Percentiles rank a stretch among this genome's conserved stretches.
Evolutionary conservation across 2,888 invertebrate species (phyloP).

Genomic region (Euspilapteryx auroguttella): DNA sequence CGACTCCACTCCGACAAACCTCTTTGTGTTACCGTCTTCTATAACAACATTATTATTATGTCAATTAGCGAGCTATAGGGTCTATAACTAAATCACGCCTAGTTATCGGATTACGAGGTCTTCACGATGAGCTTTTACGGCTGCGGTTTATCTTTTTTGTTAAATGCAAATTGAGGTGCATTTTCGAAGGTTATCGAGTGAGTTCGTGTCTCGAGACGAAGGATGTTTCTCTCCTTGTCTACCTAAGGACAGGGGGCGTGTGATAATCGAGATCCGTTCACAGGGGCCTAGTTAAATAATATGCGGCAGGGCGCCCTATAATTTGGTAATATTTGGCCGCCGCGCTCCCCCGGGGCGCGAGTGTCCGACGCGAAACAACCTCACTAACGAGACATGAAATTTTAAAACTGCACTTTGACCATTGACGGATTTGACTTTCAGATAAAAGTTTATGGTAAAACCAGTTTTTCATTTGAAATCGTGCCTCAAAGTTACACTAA

Average conservation of each 20-base stretch:
- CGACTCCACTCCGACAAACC: no score
- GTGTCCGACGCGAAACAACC: slow-evolving; percentile 29
- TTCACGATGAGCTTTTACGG: not conserved
- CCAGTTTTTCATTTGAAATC: no score
- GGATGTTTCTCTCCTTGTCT: slow-evolving; percentile 15
- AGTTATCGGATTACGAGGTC: slow-evolving; percentile 19
- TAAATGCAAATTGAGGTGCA: slow-evolving; percentile 20
- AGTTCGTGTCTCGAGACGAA: slow-evolving; percentile 8
- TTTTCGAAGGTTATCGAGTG: slow-evolving; percentile 9
- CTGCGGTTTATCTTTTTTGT: slow-evolving; percentile 14
- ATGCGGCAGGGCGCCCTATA: slow-evolving; percentile 43
- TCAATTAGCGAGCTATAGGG: slow-evolving; percentile 47
- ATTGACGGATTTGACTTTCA: slow-evolving; percentile 29
- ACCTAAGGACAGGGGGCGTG: slow-evolving; percentile 26
- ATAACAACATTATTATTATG: slow-evolving; percentile 52
- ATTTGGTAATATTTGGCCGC: slow-evolving; percentile 47
- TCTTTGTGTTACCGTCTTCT: slow-evolving; percentile 43
- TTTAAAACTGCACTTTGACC: slow-evolving; percentile 19
- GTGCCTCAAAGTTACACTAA: no score
- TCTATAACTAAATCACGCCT: slow-evolving; percentile 36
- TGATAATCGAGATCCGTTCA: slow-evolving; percentile 37
- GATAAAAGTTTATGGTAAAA: no score
- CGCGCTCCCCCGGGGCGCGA: slow-evolving; percentile 26
- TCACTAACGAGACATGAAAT: slow-evolving; percentile 36
- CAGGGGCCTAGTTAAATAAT: slow-evolving; percentile 51